phyloP scores from a whole-genome alignment of 2,113 vertebrate species.

The Vanacampus margaritifer region DNA sequence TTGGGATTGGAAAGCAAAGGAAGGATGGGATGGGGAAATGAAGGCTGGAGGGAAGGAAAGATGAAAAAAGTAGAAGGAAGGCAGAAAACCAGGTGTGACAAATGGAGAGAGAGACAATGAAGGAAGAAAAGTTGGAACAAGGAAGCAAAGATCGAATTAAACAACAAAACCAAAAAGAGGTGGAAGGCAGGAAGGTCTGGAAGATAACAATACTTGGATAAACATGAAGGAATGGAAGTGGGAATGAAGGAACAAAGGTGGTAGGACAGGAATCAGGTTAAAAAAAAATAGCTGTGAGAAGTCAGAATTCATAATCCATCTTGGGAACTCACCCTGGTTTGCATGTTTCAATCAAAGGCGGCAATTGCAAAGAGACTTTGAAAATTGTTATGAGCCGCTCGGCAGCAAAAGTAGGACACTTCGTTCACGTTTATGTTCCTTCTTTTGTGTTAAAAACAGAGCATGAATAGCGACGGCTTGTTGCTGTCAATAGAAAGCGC shows the following conservation, averaged over 20 bases:
- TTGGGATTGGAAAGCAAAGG: no score
- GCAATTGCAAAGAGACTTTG: slow-evolving; percentile 16
- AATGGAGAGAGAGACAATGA: no score
- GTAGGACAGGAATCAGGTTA: not conserved
- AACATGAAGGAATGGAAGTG: no score
- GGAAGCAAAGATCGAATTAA: no score
- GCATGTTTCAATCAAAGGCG: not conserved
- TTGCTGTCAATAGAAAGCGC: slow-evolving; percentile 27
- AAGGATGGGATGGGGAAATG: no score
- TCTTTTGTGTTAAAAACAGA: slow-evolving; percentile 18
- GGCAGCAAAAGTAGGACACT: slow-evolving; percentile 6
- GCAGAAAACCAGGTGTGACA: no score
- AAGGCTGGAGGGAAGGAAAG: no score
- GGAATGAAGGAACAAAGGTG: not conserved
- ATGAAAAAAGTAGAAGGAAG: no score
- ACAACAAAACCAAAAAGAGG: no score
- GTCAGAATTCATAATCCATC: not conserved
- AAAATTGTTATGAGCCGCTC: slow-evolving; percentile 23
- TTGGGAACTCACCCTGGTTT: not conserved
- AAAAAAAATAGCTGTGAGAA: not conserved
- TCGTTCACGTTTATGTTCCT: not conserved
- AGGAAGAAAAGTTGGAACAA: no score
- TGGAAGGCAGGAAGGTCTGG: no score
- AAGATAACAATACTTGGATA: no score
- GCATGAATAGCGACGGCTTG: slow-evolving; percentile 24